These are phyloP conservation scores for Scaptomyza parva DNA, from an alignment of 2,888 invertebrate genomes.

Conservation along the genomic window DNA sequence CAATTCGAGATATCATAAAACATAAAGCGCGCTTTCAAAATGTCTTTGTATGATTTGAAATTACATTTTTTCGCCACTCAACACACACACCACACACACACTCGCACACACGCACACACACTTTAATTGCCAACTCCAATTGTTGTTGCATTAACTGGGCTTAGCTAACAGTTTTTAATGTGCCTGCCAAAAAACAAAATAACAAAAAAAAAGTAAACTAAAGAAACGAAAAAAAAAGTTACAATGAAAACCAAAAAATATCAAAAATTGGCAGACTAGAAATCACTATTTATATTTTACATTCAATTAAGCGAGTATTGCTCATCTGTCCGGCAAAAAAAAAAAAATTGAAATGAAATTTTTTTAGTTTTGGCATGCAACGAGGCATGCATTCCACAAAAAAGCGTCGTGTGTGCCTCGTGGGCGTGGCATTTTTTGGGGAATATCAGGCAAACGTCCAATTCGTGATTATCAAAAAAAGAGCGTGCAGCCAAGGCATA, in stretches of 20 bases:
- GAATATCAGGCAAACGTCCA: conserved; percentile 1
- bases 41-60: conserved; percentile 52
- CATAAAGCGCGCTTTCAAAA: conserved; percentile 76
- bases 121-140: conserved; percentile 71
- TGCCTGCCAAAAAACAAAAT: conserved; percentile 42
- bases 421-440: not conserved
- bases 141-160: conserved; percentile 60
- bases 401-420: no score
- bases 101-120: conserved; percentile 22
- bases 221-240: conserved; percentile 13
- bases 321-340: conserved; percentile 46
- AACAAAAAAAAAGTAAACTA: not conserved
- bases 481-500: conserved; percentile 2
- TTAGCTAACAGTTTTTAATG: conserved; percentile 59
- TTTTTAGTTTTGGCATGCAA: conserved; percentile 52
- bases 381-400: conserved; percentile 42
- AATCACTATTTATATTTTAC: conserved; percentile 59
- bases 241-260: conserved; percentile 11
- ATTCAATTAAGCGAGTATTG: conserved; percentile 59
- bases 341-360: conserved; percentile 33
- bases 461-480: conserved; percentile 3
- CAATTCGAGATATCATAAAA: conserved; percentile 65
- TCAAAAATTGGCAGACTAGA: conserved; percentile 37
- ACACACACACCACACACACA: conserved; percentile 49
- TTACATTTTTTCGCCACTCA: conserved; percentile 73